Percentiles rank a stretch among this genome's conserved stretches.
Conservation (phyloP, 30 jellyfish, hydroid and myxozoan species). For the Chrysaora quinquecirrha region DNA sequence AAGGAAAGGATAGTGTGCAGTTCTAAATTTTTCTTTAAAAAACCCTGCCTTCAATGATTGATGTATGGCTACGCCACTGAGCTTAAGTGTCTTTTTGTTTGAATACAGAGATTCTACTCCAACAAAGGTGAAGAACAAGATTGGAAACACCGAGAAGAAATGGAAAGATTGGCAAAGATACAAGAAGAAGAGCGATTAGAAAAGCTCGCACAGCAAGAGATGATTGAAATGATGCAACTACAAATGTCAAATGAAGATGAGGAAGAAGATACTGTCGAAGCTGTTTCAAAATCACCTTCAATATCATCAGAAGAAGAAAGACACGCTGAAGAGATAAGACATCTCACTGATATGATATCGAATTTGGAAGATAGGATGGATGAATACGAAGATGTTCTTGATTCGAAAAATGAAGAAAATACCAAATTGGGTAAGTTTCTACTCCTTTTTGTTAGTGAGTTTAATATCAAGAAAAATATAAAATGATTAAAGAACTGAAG, state of each 20-base stretch:
- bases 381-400: slow-evolving; percentile 62
- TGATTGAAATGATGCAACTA: slow-evolving; percentile 76
- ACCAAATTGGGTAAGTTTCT: slow-evolving; percentile 21
- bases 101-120: slow-evolving; percentile 50
- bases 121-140: slow-evolving; percentile 53
- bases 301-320: slow-evolving; percentile 31
- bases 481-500: no score
- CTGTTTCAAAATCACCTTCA: background rate
- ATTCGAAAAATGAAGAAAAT: slow-evolving; percentile 64
- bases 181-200: slow-evolving; percentile 55
- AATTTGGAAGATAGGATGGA: slow-evolving; percentile 73
- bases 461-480: no score
- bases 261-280: slow-evolving; percentile 26
- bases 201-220: slow-evolving; percentile 79
- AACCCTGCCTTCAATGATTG: no score
- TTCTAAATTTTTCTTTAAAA: no score
- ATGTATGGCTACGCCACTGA: no score
- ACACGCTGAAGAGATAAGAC: slow-evolving; percentile 69
- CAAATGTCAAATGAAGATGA: slow-evolving; percentile 62
- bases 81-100: background rate
- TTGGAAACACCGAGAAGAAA: slow-evolving; percentile 46
- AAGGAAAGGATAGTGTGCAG: no score
- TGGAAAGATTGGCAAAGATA: slow-evolving; percentile 36
- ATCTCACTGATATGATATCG: slow-evolving; percentile 61
- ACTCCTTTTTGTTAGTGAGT: no score